Base-by-base conservation (phyloP, 1,140 invertebrate genomes). In the Archegozetes longisetosus region DNA sequence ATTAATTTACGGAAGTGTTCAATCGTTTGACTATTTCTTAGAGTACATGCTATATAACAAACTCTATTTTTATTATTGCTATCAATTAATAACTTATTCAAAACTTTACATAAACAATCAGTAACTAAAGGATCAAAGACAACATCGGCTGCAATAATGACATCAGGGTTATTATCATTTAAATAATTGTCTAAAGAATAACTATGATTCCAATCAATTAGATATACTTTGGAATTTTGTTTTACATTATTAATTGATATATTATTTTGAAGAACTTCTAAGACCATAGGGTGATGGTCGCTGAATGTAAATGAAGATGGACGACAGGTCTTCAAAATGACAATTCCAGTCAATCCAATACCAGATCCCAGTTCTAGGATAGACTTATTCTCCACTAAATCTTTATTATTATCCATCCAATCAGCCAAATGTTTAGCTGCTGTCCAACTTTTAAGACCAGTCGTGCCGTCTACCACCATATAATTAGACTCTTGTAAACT, bases 331-430 rank as follows among this genome's bases (percentile, higher is more conserved):
- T 22, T 17, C n/a, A 22, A 17, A 25, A 54, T 27, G 13, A 23
- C 3, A 17, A 54, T 24, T 6, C 53, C 53, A 24, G 53, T 54
- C 25, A 54, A 25, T 4, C 32, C 55, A 25, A 14, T 12, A 22
- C 54, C 54, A n/a, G 54, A 55, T 29, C 54, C 54, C 14, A 55
- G 23, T 24, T 55, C 54, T 3, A 55, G 3, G 26, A 55, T 46
- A 20, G 6, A 17, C 23, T 55, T 55, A 20, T 32, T 40, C 23
- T 32, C 22, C 14, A 55, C 26, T 46, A 55, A n/a, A 32, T 55
- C 4, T 46, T 29, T 4, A 55, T 55, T 29, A 20, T 12, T 4
- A 3, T 20, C 26, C 6, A 51, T 51, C 6, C 6, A 24, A 32
- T 17, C 26, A 22, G 29, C 26, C 24, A 40, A 55, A 17, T 26